Conservation (phyloP, 2,797 vertebrate species). For the Graptemys geographica region DNA sequence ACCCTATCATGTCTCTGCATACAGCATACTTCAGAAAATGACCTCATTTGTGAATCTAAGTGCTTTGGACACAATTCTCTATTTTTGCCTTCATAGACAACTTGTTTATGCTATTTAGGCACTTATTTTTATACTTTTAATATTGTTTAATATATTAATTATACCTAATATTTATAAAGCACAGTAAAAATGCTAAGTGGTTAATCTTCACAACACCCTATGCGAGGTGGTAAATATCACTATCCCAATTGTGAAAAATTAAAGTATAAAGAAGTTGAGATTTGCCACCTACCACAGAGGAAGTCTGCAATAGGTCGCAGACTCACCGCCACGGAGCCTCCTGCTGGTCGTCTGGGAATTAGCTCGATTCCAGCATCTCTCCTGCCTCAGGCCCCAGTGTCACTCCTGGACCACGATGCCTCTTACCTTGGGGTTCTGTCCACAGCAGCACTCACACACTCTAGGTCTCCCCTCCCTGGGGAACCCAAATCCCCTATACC, state of each 20-base stretch:
- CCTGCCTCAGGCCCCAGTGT: too few species aligned
- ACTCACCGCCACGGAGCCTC: too few species aligned
- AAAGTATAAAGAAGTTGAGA: background rate
- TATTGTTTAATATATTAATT: background rate
- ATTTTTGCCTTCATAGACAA: background rate
- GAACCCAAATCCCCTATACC: too few species aligned
- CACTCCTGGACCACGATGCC: too few species aligned
- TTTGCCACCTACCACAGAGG: background rate
- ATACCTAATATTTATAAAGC: background rate
- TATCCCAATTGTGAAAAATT: background rate
- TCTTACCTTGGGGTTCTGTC: too few species aligned
- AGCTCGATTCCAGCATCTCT: too few species aligned
- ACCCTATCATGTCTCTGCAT: background rate
- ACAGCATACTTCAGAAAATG: background rate
- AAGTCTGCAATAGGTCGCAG: background rate
- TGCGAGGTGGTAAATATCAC: background rate
- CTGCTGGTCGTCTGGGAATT: too few species aligned
- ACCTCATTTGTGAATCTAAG: background rate
- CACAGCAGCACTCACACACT: too few species aligned
- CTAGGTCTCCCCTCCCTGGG: too few species aligned
- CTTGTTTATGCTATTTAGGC: background rate
- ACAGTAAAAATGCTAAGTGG: background rate
- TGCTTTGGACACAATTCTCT: background rate
- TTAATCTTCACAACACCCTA: background rate
- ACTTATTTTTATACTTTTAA: background rate